Evolutionary conservation across 2,797 vertebrate species (phyloP).

Genomic region (Cetoscarus ocellatus): DNA sequence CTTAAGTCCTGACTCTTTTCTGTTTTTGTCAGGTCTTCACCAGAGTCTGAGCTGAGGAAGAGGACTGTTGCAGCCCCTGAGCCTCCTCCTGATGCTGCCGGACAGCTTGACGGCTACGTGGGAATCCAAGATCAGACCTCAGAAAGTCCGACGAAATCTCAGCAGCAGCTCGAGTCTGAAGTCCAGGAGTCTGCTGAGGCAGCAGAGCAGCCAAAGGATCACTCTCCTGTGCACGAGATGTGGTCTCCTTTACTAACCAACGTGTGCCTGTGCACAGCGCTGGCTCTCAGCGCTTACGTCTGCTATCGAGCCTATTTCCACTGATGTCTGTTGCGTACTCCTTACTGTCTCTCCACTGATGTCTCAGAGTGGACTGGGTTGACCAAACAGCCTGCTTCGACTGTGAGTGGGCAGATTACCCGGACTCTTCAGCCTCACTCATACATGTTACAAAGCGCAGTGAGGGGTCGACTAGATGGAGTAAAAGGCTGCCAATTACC

Average conservation of each 20-base stretch:
- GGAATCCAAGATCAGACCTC: slow-evolving; percentile 40
- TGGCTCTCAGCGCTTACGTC: slow-evolving; percentile 92
- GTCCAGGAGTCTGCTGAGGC: slow-evolving; percentile 13
- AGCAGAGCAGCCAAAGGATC: slow-evolving; percentile 41
- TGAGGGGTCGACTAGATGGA: slow-evolving; percentile 17
- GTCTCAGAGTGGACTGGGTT: slow-evolving; percentile 58
- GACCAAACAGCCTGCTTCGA: slow-evolving; percentile 53
- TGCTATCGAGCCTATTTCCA: slow-evolving; percentile 96
- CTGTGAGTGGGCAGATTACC: slow-evolving; percentile 55
- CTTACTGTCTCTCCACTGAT: slow-evolving; percentile 52
- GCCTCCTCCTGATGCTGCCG: slow-evolving; percentile 28
- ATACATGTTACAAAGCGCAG: slow-evolving; percentile 63
- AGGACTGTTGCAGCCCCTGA: slow-evolving; percentile 70
- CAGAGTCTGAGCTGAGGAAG: slow-evolving; percentile 85
- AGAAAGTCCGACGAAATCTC: slow-evolving; percentile 53
- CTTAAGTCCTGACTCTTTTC: background rate
- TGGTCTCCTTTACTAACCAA: slow-evolving; percentile 93
- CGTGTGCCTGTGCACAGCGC: slow-evolving; percentile 90
- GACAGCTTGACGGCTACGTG: slow-evolving; percentile 46
- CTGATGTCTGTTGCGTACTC: slow-evolving; percentile 79
- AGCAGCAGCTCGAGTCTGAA: slow-evolving; percentile 46
- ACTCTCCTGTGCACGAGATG: slow-evolving; percentile 68
- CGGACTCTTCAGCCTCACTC: slow-evolving; percentile 61
- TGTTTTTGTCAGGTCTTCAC: slow-evolving; percentile 78
- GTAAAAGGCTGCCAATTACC: slow-evolving; percentile 25